Conservation (phyloP, 2,888 invertebrate species). For the Cantharis nigra region DNA sequence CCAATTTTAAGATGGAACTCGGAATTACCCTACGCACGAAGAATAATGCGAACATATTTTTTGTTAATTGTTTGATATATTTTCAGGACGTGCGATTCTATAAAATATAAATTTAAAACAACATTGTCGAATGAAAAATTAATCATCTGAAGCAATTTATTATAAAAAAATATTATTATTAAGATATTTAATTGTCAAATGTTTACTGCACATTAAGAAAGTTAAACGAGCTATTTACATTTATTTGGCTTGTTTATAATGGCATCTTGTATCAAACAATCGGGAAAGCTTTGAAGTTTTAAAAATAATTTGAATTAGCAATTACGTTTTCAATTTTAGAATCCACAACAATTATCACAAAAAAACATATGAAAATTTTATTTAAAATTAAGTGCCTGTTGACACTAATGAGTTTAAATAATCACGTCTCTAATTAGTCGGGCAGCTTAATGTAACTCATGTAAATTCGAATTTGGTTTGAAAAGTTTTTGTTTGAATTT, state of each 20-base stretch:
- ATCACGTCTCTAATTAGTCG: not conserved
- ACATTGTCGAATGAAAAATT: not conserved
- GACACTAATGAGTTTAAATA: not conserved
- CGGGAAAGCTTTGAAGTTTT: conserved; percentile 32
- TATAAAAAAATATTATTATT: not conserved
- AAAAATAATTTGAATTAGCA: conserved; percentile 35
- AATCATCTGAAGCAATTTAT: not conserved
- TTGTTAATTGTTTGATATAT: not conserved
- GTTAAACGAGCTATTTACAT: conserved; percentile 31
- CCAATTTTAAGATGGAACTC: not conserved
- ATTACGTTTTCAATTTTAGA: conserved; percentile 32
- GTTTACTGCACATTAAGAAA: not conserved
- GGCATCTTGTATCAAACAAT: conserved; percentile 36
- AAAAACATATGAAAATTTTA: not conserved
- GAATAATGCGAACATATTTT: not conserved
- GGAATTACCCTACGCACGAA: not conserved
- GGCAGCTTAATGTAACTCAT: not conserved
- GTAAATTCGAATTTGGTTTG: not conserved
- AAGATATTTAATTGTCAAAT: not conserved
- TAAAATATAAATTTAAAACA: not conserved
- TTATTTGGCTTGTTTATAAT: conserved; percentile 34
- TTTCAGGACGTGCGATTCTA: not conserved
- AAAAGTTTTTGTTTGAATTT: not conserved
- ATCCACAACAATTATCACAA: not conserved
- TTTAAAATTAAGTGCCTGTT: not conserved